phyloP scores from a whole-genome alignment of 2,797 vertebrate species.

The Hipposideros larvatus region DNA sequence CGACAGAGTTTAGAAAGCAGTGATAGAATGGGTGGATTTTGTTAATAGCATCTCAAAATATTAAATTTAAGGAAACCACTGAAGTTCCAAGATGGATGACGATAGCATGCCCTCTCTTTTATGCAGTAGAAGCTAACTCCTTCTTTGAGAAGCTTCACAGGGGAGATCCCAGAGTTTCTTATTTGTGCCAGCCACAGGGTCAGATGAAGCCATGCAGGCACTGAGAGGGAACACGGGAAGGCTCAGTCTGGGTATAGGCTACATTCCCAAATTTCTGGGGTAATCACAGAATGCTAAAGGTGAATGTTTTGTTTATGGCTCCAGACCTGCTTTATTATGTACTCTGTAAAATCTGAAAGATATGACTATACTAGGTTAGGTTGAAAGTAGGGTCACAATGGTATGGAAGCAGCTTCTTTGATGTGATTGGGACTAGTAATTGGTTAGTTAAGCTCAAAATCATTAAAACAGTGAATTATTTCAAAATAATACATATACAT shows the following conservation, averaged over 20 bases:
- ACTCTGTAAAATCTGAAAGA: conserved; percentile 37
- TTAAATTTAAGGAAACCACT: background rate
- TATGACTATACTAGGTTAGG: background rate
- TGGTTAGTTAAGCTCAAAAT: background rate
- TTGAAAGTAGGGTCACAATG: background rate
- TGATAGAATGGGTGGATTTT: background rate
- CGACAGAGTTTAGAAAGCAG: background rate
- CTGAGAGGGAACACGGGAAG: background rate
- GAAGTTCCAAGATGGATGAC: background rate
- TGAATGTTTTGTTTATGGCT: background rate
- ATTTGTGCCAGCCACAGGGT: background rate
- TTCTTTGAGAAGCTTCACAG: background rate
- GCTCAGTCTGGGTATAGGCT: background rate
- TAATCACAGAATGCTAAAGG: background rate
- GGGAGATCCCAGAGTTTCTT: background rate
- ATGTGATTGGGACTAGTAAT: background rate
- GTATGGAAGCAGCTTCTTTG: background rate
- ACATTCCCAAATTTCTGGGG: background rate
- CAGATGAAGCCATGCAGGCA: background rate
- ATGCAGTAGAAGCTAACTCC: background rate
- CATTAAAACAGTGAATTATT: conserved; percentile 7
- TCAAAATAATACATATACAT: background rate
- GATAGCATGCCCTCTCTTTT: background rate
- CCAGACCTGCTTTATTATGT: background rate
- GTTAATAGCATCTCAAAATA: background rate